Evolutionary conservation across 2,888 invertebrate genomes (phyloP).

Genomic region (Dusona sp.): DNA sequence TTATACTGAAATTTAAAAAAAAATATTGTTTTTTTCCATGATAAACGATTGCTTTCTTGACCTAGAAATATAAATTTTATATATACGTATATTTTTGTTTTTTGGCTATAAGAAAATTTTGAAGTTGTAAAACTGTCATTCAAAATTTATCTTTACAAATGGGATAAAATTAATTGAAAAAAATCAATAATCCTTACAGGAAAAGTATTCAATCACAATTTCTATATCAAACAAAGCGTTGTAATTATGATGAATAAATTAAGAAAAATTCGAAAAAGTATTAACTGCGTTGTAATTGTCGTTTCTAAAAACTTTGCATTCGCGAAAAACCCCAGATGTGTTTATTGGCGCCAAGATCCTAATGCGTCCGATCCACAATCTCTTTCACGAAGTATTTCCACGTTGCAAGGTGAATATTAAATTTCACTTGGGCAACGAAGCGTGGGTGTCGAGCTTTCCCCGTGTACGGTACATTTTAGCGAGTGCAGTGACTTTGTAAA

Average conservation of each 20-base stretch:
- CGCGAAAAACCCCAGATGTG: background rate
- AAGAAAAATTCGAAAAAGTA: background rate
- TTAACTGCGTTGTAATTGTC: background rate
- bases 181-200: too few species aligned
- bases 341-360: background rate
- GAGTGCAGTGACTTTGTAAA: conserved; percentile 5
- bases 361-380: background rate
- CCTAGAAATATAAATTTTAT: background rate
- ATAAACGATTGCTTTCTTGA: background rate
- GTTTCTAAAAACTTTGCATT: background rate
- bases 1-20: too few species aligned
- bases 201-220: background rate
- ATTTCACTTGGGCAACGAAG: conserved; percentile 47
- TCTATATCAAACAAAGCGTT: too few species aligned
- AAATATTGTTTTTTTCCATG: too few species aligned
- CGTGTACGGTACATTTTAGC: background rate
- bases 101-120: too few species aligned
- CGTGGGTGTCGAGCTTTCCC: conserved; percentile 49
- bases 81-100: too few species aligned
- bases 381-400: conserved; percentile 4
- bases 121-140: too few species aligned
- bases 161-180: too few species aligned
- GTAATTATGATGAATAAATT: background rate
- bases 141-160: too few species aligned
- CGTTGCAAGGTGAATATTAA: conserved; percentile 46